A percentile compares a stretch with the other conserved stretches of the same genome.
Conservation (phyloP, 2,888 invertebrate genomes). For the Drosophila longiperda region DNA sequence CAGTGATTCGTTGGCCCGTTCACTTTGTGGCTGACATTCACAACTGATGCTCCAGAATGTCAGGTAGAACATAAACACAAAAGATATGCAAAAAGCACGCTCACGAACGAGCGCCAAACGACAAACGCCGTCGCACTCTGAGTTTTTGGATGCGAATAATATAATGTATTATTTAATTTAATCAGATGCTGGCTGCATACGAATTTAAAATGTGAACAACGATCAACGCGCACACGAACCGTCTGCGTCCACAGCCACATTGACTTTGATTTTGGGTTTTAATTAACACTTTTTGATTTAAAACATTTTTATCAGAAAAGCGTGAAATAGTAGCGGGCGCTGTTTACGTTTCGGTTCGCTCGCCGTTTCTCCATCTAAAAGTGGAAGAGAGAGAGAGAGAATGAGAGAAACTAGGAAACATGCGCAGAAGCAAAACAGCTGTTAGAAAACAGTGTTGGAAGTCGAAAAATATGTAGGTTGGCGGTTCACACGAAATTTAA, state of each 20-base stretch:
- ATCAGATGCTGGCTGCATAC: slow-evolving; percentile 47
- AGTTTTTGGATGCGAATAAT: slow-evolving; percentile 29
- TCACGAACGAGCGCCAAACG: slow-evolving; percentile 62
- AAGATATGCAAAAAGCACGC: slow-evolving; percentile 64
- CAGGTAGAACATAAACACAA: slow-evolving; percentile 70
- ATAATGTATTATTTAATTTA: slow-evolving; percentile 32
- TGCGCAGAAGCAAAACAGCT: slow-evolving; percentile 54
- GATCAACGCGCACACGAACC: slow-evolving; percentile 67
- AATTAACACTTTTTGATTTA: slow-evolving; percentile 80
- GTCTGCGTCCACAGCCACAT: slow-evolving; percentile 73
- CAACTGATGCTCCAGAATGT: slow-evolving; percentile 71
- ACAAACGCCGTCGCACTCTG: slow-evolving; percentile 50
- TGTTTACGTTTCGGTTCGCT: slow-evolving; percentile 74
- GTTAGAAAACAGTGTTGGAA: slow-evolving; percentile 31
- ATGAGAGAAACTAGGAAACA: slow-evolving; percentile 31
- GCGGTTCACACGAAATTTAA: slow-evolving; percentile 26
- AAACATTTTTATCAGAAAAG: slow-evolving; percentile 78
- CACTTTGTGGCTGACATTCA: slow-evolving; percentile 75
- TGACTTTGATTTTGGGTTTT: slow-evolving; percentile 77
- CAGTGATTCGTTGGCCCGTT: slow-evolving; percentile 66
- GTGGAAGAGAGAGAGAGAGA: slow-evolving; percentile 28
- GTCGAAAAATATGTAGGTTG: not conserved
- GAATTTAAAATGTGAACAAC: slow-evolving; percentile 25
- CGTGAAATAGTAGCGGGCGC: slow-evolving; percentile 70
- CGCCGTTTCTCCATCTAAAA: slow-evolving; percentile 21